phyloP scores from a whole-genome alignment of 2,888 invertebrate species.

The Imbricaverruca yamaguchii region DNA sequence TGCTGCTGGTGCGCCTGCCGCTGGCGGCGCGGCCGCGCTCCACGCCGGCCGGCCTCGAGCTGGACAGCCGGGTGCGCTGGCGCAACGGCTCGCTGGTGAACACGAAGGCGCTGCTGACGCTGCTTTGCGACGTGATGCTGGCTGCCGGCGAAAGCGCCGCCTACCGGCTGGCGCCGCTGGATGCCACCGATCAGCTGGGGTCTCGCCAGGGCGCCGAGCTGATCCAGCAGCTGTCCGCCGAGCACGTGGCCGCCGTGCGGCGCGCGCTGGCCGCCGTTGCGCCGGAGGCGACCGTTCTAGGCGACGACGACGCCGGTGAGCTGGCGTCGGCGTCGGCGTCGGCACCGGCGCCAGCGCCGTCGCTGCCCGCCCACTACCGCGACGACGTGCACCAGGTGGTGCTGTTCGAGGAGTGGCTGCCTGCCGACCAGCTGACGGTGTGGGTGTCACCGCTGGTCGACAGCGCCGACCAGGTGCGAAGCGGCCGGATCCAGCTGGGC shows the following conservation, averaged over 20 bases:
- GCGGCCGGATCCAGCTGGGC: too few relatives aligned
- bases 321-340: too few relatives aligned
- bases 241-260: neutral
- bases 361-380: neutral
- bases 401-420: conserved; percentile 21
- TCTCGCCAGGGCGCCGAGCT: neutral
- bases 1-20: neutral
- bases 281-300: neutral
- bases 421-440: neutral
- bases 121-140: neutral
- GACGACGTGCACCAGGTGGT: conserved; percentile 10
- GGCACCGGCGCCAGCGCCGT: neutral
- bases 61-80: neutral
- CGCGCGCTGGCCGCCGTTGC: neutral
- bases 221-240: neutral
- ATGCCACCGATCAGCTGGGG: neutral
- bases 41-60: neutral
- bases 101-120: conserved; percentile 16
- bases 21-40: neutral
- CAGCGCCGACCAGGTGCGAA: neutral
- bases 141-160: neutral
- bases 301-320: neutral
- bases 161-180: neutral
- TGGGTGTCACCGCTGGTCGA: conserved; percentile 1
- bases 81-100: conserved; percentile 1